Base-by-base conservation (phyloP, 1,140 invertebrate species). In the Asobara japonica region DNA sequence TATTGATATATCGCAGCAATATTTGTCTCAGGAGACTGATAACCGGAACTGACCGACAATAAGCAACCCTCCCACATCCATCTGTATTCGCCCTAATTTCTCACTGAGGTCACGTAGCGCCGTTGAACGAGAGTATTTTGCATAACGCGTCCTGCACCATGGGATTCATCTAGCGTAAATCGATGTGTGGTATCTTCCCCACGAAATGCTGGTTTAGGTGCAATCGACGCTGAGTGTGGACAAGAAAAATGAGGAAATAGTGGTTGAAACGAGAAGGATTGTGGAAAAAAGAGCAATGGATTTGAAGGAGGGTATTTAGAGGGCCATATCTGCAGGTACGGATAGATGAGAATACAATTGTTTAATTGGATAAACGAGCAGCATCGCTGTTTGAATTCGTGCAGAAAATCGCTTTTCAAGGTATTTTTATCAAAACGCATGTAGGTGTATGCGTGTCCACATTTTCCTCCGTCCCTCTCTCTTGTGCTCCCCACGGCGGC, bases 311-410 rank as follows among this genome's bases (percentile, higher is more conserved):
- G 22, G 27, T 65, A 29, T 29, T 51, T 56, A 56, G 56, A 13
- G n/a, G 38, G n/a, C n/a, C n/a, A n/a, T n/a, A n/a, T n/a, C n/a
- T n/a, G n/a, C n/a, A n/a, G n/a, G 29, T 11, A 78, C 74, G 73
- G 77, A 79, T 78, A 76, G 77, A 82, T 81, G 77, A 65, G 79
- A 79, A 81, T 82, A 77, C 78, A 79, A 84, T 82, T 80, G 81
- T 83, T 84, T 84, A 83, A 84, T 84, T 84, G 79, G 76, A 74
- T 76, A 80, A 79, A 77, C 74, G 76, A 41, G 78, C n/a, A 76
- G 77, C 71, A 41, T 74, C 76, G 73, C 69, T 68, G n/a, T n/a
- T n/a, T n/a, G n/a, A n/a, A n/a, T n/a, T n/a, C n/a, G n/a, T n/a
- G n/a, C n/a, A n/a, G n/a, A n/a, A n/a, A n/a, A n/a, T n/a, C n/a